A percentile compares a stretch with the other conserved stretches of the same genome.
These are phyloP conservation scores for Uropsilus gracilis DNA, from an alignment of 2,113 vertebrate species.

Conservation along the genomic window DNA sequence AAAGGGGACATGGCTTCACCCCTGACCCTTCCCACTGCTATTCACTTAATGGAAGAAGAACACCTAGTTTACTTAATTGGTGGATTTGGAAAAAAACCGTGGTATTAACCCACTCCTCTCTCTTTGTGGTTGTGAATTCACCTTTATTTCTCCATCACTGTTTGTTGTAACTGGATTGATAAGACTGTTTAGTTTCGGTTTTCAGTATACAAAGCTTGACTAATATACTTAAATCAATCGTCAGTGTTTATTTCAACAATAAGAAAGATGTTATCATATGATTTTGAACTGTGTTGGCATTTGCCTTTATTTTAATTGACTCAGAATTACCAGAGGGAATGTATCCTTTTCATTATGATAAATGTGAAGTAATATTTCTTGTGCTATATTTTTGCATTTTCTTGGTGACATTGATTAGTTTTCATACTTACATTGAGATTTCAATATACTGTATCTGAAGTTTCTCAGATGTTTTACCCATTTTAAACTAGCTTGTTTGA, in stretches of 20 bases:
- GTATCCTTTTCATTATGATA: not conserved
- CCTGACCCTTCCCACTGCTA: not conserved
- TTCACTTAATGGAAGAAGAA: not conserved
- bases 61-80: not conserved
- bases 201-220: not conserved
- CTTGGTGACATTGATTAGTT: not conserved
- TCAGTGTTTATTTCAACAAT: not conserved
- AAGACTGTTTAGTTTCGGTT: not conserved
- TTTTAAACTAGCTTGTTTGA: conserved; percentile 13
- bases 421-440: not conserved
- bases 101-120: not conserved
- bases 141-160: not conserved
- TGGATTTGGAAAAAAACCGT: not conserved
- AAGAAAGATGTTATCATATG: not conserved
- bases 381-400: not conserved
- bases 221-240: not conserved
- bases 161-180: not conserved
- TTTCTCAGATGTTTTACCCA: not conserved
- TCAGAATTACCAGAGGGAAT: not conserved
- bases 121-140: not conserved
- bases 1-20: too few relatives aligned
- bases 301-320: not conserved
- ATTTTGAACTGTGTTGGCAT: not conserved
- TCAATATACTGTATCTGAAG: not conserved
- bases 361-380: not conserved